phyloP scores from a whole-genome alignment of 1,140 invertebrate genomes.

The Andrena cerasifolii region DNA sequence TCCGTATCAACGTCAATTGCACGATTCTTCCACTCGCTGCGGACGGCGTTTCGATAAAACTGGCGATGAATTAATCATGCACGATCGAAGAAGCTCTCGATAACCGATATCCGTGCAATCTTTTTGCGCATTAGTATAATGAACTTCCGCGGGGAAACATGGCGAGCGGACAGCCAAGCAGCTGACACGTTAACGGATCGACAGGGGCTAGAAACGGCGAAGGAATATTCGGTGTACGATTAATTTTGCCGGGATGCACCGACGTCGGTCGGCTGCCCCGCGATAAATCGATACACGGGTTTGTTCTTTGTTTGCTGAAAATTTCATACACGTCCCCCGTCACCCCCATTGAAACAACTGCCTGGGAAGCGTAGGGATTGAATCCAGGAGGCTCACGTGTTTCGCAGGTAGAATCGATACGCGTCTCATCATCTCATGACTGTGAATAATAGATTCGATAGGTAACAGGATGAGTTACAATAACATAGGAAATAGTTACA shows the following conservation, averaged over 20 bases:
- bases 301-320: not conserved
- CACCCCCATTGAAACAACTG: not conserved
- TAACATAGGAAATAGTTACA: not conserved
- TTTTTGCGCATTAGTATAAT: constrained; percentile 1
- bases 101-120: not conserved
- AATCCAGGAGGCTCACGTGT: not conserved
- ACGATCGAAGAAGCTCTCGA: not conserved
- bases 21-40: not conserved
- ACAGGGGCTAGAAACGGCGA: not conserved
- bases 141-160: not conserved
- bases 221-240: constrained; percentile 1
- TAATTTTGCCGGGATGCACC: not conserved
- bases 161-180: not conserved
- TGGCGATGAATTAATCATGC: not conserved
- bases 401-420: constrained; percentile 5
- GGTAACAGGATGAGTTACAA: not conserved
- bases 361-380: not conserved
- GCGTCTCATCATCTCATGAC: constrained; percentile 4
- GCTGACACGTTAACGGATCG: not conserved
- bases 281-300: constrained; percentile 1
- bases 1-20: not conserved
- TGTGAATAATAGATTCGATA: constrained; percentile 2
- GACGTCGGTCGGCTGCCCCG: not conserved
- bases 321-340: not conserved
- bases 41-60: not conserved